phyloP scores from a whole-genome alignment of 2,888 invertebrate genomes.

The Drosophila lutescens region DNA sequence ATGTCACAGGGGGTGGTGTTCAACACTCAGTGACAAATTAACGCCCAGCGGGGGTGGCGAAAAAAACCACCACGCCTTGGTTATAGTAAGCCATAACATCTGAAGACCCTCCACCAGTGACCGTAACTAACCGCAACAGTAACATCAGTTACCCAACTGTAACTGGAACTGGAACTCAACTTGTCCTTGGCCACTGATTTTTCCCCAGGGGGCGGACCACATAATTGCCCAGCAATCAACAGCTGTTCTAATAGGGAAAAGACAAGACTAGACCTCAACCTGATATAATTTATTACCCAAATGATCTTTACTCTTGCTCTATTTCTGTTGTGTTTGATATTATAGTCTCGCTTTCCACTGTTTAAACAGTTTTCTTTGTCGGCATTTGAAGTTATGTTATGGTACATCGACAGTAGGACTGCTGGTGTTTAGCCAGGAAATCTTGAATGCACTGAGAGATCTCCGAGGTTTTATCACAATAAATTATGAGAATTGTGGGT shows the following conservation, averaged over 20 bases:
- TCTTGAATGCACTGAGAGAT: slow-evolving; percentile 17
- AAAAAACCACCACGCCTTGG: slow-evolving; percentile 41
- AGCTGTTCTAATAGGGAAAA: slow-evolving; percentile 53
- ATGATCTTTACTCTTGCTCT: slow-evolving; percentile 37
- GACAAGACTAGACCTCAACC: slow-evolving; percentile 19
- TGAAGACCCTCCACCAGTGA: slow-evolving; percentile 30
- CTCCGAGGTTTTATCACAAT: no score
- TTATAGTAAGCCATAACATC: slow-evolving; percentile 26
- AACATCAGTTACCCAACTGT: slow-evolving; percentile 37
- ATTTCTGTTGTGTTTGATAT: slow-evolving; percentile 33
- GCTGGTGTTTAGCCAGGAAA: slow-evolving; percentile 7
- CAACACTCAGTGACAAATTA: slow-evolving; percentile 68
- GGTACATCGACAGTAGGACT: slow-evolving; percentile 14
- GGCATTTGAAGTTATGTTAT: slow-evolving; percentile 25
- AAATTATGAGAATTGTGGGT: not conserved
- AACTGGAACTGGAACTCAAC: slow-evolving; percentile 15
- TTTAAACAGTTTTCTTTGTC: slow-evolving; percentile 29
- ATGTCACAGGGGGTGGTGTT: slow-evolving; percentile 25
- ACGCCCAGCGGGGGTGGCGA: slow-evolving; percentile 52
- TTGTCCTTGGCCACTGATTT: slow-evolving; percentile 64
- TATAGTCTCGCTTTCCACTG: slow-evolving; percentile 23
- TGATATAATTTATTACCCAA: slow-evolving; percentile 41
- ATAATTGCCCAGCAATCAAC: slow-evolving; percentile 68
- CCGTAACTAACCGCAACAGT: slow-evolving; percentile 67
- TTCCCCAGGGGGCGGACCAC: slow-evolving; percentile 66